Evolutionary conservation across 1,140 invertebrate genomes (phyloP).

Genomic region (Drosophila eugracilis): DNA sequence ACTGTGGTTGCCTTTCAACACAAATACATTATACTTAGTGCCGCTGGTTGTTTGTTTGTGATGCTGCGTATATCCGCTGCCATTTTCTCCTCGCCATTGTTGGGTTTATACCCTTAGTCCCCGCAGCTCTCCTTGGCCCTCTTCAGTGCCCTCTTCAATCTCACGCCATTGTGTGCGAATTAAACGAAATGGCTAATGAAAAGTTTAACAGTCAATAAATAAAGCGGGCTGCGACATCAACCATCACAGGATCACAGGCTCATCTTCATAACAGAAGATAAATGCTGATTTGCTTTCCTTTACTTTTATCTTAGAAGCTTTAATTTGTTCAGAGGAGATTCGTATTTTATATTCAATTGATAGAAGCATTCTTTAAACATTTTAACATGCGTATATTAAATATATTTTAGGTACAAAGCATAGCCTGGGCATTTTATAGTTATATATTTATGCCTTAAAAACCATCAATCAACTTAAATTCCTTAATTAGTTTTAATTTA

Average conservation of each 20-base stretch:
- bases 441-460: too few relatives aligned
- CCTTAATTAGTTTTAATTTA: too few relatives aligned
- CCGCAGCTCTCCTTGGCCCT: neutral
- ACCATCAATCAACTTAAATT: too few relatives aligned
- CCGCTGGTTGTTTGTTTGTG: slow-evolving; percentile 43
- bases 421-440: too few relatives aligned
- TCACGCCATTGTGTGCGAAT: slow-evolving; percentile 76
- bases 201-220: slow-evolving; percentile 83
- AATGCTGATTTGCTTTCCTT: neutral
- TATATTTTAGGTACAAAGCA: too few relatives aligned
- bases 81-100: slow-evolving; percentile 49
- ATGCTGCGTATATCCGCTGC: slow-evolving; percentile 53
- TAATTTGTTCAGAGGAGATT: slow-evolving; percentile 4
- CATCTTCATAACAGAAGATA: slow-evolving; percentile 7
- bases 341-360: neutral
- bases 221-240: slow-evolving; percentile 38
- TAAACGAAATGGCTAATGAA: slow-evolving; percentile 82
- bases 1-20: slow-evolving; percentile 72
- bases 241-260: slow-evolving; percentile 12
- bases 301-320: slow-evolving; percentile 6
- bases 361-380: neutral
- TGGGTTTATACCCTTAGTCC: too few relatives aligned
- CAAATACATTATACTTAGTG: slow-evolving; percentile 80
- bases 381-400: neutral
- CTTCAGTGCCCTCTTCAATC: slow-evolving; percentile 58